Evolutionary conservation across 1,140 invertebrate genomes (phyloP).

Genomic region (Oreohelix idahoensis): DNA sequence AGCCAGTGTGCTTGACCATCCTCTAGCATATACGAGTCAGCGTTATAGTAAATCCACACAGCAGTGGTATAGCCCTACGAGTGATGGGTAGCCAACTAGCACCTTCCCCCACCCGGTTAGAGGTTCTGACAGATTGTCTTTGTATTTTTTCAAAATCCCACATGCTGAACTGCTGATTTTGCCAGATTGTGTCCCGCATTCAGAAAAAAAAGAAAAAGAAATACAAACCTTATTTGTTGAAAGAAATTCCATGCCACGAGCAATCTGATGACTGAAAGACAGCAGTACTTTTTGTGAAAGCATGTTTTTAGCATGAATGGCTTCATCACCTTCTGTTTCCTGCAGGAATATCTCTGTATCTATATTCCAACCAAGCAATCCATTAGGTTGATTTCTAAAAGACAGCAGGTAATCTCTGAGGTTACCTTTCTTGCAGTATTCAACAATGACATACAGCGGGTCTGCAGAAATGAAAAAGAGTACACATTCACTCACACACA

Average conservation of each 20-base stretch:
- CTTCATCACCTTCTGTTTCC: neutral
- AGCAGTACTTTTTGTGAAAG: slow-evolving; percentile 77
- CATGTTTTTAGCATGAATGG: neutral
- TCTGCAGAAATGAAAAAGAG: slow-evolving; percentile 52
- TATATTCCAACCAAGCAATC: slow-evolving; percentile 8
- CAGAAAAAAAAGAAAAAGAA: too few relatives aligned
- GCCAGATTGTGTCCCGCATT: too few relatives aligned
- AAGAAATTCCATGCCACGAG: slow-evolving; percentile 97
- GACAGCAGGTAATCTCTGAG: slow-evolving; percentile 91
- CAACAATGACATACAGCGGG: slow-evolving; percentile 94
- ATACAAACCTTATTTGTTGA: slow-evolving; percentile 87
- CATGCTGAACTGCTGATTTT: too few relatives aligned
- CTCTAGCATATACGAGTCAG: too few relatives aligned
- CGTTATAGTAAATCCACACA: too few relatives aligned
- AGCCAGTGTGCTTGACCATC: too few relatives aligned
- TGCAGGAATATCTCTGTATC: slow-evolving; percentile 18
- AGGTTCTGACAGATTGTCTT: too few relatives aligned
- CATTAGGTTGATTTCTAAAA: slow-evolving; percentile 53
- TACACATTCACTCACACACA: too few relatives aligned
- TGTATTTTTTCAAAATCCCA: too few relatives aligned
- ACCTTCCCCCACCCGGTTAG: too few relatives aligned
- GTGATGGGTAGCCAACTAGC: too few relatives aligned
- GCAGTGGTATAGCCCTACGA: too few relatives aligned
- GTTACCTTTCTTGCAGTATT: slow-evolving; percentile 95
- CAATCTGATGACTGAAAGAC: slow-evolving; percentile 97